Conservation (phyloP, 2,113 vertebrate species). For the Mungos mungo region DNA sequence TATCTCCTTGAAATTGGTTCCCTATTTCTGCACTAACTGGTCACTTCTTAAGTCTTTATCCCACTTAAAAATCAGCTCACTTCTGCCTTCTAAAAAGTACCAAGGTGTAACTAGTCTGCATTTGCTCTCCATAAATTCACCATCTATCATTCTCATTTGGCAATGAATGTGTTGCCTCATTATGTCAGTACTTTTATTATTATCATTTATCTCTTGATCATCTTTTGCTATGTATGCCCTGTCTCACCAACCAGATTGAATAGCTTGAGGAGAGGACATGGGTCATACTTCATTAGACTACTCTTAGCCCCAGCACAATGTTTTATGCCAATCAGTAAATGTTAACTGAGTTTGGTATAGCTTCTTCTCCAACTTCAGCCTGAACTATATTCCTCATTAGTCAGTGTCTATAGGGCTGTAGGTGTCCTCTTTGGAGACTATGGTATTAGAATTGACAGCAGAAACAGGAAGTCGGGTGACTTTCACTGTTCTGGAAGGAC, state of each 20-base stretch:
- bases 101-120: not conserved
- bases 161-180: not conserved
- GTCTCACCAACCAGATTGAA: not conserved
- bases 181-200: constrained; percentile 11
- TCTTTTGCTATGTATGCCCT: not conserved
- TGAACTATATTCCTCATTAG: not conserved
- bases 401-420: not conserved
- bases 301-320: not conserved
- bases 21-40: not conserved
- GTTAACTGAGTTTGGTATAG: not conserved
- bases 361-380: not conserved
- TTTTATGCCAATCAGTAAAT: not conserved
- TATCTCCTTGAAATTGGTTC: not conserved
- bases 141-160: not conserved
- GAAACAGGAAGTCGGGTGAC: constrained; percentile 23
- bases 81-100: not conserved
- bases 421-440: not conserved
- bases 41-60: not conserved
- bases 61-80: not conserved
- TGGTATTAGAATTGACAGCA: not conserved
- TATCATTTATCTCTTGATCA: not conserved
- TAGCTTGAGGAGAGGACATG: not conserved
- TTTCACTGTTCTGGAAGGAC: not conserved
- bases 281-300: not conserved
- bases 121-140: not conserved